Percentiles rank a stretch among this genome's conserved stretches.
Evolutionary conservation across 2,888 invertebrate genomes (phyloP).

Genomic region (Ochlodes sylvanus): DNA sequence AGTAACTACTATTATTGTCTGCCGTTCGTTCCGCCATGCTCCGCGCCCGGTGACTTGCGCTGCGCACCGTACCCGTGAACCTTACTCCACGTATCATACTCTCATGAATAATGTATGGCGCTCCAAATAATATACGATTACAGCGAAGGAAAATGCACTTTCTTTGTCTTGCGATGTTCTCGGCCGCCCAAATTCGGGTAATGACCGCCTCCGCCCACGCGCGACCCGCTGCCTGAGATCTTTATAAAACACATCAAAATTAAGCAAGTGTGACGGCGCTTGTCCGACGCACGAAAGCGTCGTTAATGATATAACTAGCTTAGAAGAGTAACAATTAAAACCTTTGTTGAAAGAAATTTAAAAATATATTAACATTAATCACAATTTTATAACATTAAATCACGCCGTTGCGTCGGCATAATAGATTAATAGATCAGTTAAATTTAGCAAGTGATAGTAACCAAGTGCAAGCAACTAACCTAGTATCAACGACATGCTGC

Average conservation of each 20-base stretch:
- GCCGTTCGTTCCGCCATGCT: conserved; percentile 45
- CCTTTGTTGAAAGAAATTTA: conserved; percentile 20
- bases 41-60: conserved; percentile 42
- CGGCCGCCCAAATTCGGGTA: conserved; percentile 58
- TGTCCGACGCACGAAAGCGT: conserved; percentile 39
- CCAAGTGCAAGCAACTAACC: no score
- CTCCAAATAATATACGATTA: conserved; percentile 81
- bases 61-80: conserved; percentile 67
- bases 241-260: conserved; percentile 40
- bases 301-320: conserved; percentile 31
- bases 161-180: conserved; percentile 70
- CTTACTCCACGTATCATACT: conserved; percentile 77
- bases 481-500: no score
- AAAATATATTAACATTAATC: neutral
- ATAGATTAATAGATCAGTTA: neutral
- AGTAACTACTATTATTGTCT: conserved; percentile 51
- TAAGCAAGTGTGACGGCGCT: conserved; percentile 41
- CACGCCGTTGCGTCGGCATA: neutral
- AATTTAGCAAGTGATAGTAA: neutral
- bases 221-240: conserved; percentile 26
- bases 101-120: conserved; percentile 79
- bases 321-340: conserved; percentile 25
- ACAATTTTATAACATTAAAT: neutral
- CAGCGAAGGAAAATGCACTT: conserved; percentile 78
- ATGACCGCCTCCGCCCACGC: conserved; percentile 51